Evolutionary conservation across 2,888 invertebrate genomes (phyloP), one percentile per base, ranked within the genome.

Genomic region (Biston betularia): DNA sequence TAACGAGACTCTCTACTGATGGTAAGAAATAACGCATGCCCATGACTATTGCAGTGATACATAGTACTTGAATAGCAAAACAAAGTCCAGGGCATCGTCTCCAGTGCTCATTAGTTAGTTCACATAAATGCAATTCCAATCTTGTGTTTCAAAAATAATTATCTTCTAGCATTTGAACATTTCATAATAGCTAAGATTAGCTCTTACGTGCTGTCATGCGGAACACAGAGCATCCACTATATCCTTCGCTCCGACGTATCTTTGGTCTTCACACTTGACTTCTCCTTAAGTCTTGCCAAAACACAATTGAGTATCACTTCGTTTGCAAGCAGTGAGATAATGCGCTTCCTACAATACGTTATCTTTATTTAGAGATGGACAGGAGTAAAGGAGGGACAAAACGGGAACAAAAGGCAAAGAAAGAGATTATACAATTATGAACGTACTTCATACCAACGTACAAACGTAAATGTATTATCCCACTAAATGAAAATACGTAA

Each of bases 221-320:
- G 10, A 65, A 55, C 49, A 50, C 34, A 35, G 54, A 55, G 33
- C 54, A 57, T 42, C 40, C 40, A 61, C 55, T 52, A 52, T 50
- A 42, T 45, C 54, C 42, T 57, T 48, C 61, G 50, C 57, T 53
- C 45, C 46, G 55, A 46, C 61, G 67, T 67, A 67, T 67, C 67
- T 63, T 44, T 55, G 63, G 62, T 58, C 58, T 59, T 63, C 45
- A 59, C 59, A 55, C 48, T 63, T 59, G 58, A 52, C 67, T 67
- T 55, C 63, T 45, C 54, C 59, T 55, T 67, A 50, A 59, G 67
- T 63, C 67, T 63, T 63, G 63, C 67, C 67, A 67, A 67, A 67
- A 67, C 59, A 46, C 63, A 63, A 67, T 67, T 63, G 54, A 67
- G 67, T 67, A 49, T 59, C 66, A 66, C 66, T 66, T 62, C 50